A percentile compares a stretch with the other conserved stretches of the same genome.
Evolutionary conservation across 2,888 invertebrate genomes (phyloP).

Genomic region (Resseliella maxima): DNA sequence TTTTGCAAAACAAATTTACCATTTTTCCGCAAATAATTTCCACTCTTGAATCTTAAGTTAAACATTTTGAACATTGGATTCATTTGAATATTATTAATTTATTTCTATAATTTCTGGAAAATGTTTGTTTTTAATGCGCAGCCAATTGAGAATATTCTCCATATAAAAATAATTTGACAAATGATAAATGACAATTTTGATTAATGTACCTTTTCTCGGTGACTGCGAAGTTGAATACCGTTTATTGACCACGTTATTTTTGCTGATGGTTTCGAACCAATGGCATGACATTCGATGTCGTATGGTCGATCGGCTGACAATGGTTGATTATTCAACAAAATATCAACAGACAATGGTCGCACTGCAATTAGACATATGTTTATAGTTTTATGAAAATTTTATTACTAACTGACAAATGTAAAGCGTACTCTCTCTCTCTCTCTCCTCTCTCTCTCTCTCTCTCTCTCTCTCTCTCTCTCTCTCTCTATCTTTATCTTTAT

Average conservation of each 20-base stretch:
- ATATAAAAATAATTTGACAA: background rate
- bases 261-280: slow-evolving; percentile 87
- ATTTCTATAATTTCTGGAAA: no score
- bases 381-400: background rate
- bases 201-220: slow-evolving; percentile 61
- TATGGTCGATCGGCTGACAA: slow-evolving; percentile 85
- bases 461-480: no score
- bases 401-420: background rate
- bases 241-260: slow-evolving; percentile 89
- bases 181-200: background rate
- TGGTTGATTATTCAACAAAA: slow-evolving; percentile 83
- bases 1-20: no score
- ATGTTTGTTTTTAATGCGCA: no score
- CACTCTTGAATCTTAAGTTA: no score
- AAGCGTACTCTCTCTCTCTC: no score
- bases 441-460: no score
- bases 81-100: no score
- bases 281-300: slow-evolving; percentile 83
- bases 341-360: slow-evolving; percentile 82
- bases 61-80: no score
- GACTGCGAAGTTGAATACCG: slow-evolving; percentile 71
- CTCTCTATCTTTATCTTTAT: no score
- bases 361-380: slow-evolving; percentile 70
- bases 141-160: no score
- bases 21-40: no score